Conservation (phyloP, 2,888 invertebrate species). For the Spicauda simplicius region DNA sequence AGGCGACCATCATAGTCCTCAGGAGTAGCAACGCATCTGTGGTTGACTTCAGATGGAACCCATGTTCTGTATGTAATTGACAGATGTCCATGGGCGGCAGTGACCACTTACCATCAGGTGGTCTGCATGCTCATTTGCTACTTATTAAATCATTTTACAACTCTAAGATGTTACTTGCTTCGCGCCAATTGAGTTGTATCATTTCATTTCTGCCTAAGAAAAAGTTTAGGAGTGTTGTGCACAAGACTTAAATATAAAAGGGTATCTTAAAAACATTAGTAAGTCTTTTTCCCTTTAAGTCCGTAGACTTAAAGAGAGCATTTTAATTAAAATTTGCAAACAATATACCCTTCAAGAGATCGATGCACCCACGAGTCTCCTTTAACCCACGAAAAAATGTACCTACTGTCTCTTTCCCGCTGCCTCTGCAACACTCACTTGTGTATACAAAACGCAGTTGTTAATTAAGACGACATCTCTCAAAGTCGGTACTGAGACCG, state of each 20-base stretch:
- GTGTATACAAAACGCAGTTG: conserved; percentile 25
- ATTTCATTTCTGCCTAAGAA: neutral
- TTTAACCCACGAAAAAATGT: conserved; percentile 16
- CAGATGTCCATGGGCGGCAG: too few species aligned
- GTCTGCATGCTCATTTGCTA: too few species aligned
- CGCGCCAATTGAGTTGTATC: too few species aligned
- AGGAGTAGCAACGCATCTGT: too few species aligned
- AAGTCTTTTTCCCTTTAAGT: neutral
- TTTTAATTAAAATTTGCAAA: conserved; percentile 27
- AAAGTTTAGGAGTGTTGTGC: neutral
- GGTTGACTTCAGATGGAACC: too few species aligned
- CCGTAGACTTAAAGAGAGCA: neutral
- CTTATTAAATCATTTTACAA: too few species aligned
- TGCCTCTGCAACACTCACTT: conserved; percentile 6
- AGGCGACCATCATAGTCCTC: too few species aligned
- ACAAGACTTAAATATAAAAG: neutral
- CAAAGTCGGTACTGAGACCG: conserved; percentile 25
- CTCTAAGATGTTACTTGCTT: too few species aligned
- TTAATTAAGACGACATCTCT: conserved; percentile 35
- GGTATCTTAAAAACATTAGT: neutral
- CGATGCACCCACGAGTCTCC: conserved; percentile 14
- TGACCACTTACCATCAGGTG: too few species aligned
- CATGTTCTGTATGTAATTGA: too few species aligned
- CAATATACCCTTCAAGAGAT: conserved; percentile 15
- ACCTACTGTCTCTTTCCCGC: neutral